A percentile compares a stretch with the other conserved stretches of the same genome.
These are phyloP conservation scores for Dendrophyllia cribrosa DNA, from an alignment of 64 coral and sea anemone genomes.

Conservation along the genomic window DNA sequence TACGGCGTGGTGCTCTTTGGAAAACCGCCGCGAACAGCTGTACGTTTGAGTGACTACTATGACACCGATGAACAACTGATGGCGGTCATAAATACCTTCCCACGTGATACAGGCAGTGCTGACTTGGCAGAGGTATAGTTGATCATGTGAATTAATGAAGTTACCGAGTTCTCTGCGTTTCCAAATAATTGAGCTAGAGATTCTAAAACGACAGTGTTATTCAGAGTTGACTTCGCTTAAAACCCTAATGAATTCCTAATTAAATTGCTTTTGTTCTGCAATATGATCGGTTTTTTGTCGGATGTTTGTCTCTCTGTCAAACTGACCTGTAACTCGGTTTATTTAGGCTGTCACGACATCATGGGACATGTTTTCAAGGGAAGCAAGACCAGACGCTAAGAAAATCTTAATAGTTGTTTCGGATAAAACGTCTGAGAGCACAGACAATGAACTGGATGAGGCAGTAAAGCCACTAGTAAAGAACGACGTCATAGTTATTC, in stretches of 20 bases:
- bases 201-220: no score
- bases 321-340: not conserved
- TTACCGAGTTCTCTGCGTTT: no score
- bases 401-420: slow-evolving; percentile 82
- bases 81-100: not conserved
- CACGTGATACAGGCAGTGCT: not conserved
- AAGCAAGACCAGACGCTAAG: slow-evolving; percentile 59
- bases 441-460: slow-evolving; percentile 23
- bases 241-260: no score
- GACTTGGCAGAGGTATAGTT: slow-evolving; percentile 22
- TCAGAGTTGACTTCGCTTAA: no score
- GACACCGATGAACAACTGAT: not conserved
- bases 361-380: slow-evolving; percentile 50
- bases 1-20: slow-evolving; percentile 72
- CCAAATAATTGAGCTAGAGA: no score
- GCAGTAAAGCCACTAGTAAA: slow-evolving; percentile 53
- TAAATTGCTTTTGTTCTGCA: no score
- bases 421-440: slow-evolving; percentile 64
- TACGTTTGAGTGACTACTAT: slow-evolving; percentile 44
- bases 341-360: slow-evolving; percentile 37
- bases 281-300: no score
- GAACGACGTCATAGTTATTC: slow-evolving; percentile 67
- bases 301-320: not conserved
- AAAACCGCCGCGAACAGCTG: slow-evolving; percentile 23
- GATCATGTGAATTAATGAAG: slow-evolving; percentile 6